Base-by-base conservation (phyloP, 1,140 invertebrate species). In the Lerema accius region DNA sequence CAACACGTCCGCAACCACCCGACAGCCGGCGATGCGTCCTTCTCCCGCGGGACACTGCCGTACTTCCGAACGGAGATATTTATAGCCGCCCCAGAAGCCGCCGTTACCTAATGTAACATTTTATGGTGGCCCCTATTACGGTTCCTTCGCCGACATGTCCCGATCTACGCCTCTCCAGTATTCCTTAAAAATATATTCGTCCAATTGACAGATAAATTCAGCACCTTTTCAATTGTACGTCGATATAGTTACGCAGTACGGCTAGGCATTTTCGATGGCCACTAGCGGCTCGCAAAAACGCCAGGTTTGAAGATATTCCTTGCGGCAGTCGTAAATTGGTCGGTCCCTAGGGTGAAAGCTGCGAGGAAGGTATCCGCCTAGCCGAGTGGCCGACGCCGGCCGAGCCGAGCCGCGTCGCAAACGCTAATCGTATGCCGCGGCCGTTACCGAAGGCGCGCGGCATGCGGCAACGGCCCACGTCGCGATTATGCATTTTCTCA, bases 81-180 rank as follows among this genome's bases (percentile, higher is more conserved):
- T 90, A 90, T 90, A 84, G 86, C 82, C 80, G 82, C 77, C 84
- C 83, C 83, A 86, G 83, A 86, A 88, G 84, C 86, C 82, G 80
- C 84, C 80, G 74, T 86, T 87, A 86, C 86, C 84, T 90, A 87
- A 89, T 90, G 87, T 87, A 80, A 87, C 87, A 73, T 90, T 90
- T 90, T 90, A 90, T 86, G 87, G 82, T 84, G 66, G 81, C 80
- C 87, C 87, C 89, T 90, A 89, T 90, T 90, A 89, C 86, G 83
- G 79, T 77, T 76, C 69, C 76, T 73, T 73, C 73, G 65, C 76
- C 72, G 73, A 67, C 67, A 5, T 69, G 69, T 70, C 69, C 68
- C 69, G 70, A 70, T 59, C 65, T 61, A 71, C 50, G 69, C 45
- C 61, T 71, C 61, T 23, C 45, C 53, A 63, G 45, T 67, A 49